Evolutionary conservation across 2,797 vertebrate genomes (phyloP), one percentile per base, ranked within the genome.

Genomic region (Mareca strepera): DNA sequence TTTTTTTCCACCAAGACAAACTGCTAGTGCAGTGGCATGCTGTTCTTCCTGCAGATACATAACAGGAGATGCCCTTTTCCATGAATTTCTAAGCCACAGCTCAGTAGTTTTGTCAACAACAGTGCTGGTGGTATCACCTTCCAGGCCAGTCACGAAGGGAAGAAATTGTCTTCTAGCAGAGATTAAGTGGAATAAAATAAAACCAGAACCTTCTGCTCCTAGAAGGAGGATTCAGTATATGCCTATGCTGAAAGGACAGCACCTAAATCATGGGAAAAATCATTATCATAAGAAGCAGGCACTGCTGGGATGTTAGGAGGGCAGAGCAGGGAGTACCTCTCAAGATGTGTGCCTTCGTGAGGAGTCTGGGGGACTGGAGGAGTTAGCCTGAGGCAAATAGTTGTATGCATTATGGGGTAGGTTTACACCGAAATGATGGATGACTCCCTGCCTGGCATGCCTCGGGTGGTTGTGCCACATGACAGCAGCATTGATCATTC

Each of bases 401-500:
- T 59, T 82, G 52, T 23, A 0, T 18, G 52, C 52, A 0, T 52
- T 29, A 48, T 16, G 23, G 39, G 56, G 3, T 39, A 81, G 35
- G 77, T 66, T 94, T 25, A 3, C 69, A 4, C 14, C 13, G 28
- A 41, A 1, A 22, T 95, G 96, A 97, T 96, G 86, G 86, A 96
- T 96, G 91, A 7, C 73, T 86, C 52, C 0, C 3, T 25, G 73
- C 79, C 76, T 70, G 68, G 8, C 53, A 16, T 29, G 88, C 83
- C 82, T 53, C 58, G 53, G 69, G 44, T 84, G 96, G 28, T 20
- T 59, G 93, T 58, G 1, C 68, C 68, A 12, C 39, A 76, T 82
- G 95, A 94, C 94, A 91, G 87, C 35, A 88, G 37, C 93, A 95
- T 94, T 81, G 89, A 95, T 97, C 96, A 96, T 66, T 56, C 17